Evolutionary conservation across 1,140 invertebrate species (phyloP).

Genomic region (Pemphigus obesinymphae): DNA sequence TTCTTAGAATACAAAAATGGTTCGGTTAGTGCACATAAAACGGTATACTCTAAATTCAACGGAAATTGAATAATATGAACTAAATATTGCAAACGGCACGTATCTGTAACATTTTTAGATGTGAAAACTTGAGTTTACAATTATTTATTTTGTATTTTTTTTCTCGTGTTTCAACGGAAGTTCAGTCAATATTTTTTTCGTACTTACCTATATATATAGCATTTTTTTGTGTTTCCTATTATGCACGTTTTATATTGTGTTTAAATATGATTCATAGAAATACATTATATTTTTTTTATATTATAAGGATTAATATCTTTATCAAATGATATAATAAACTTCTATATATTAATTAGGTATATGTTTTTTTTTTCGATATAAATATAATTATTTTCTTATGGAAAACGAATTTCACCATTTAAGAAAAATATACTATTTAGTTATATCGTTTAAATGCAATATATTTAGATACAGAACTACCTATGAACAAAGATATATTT

Average conservation of each 20-base stretch:
- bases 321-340: no score
- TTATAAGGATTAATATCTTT: no score
- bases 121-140: not conserved
- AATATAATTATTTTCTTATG: no score
- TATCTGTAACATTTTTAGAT: conserved; percentile 21
- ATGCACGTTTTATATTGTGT: not conserved
- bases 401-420: no score
- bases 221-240: not conserved
- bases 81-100: not conserved
- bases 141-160: not conserved
- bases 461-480: no score
- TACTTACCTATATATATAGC: not conserved
- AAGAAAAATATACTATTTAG: no score
- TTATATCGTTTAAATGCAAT: no score
- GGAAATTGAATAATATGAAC: conserved; percentile 32
- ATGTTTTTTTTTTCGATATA: no score
- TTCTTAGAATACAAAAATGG: not conserved
- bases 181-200: not conserved
- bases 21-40: not conserved
- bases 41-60: not conserved
- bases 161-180: not conserved
- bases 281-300: no score
- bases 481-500: no score
- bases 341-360: no score
- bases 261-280: not conserved